Evolutionary conservation across 1,140 invertebrate genomes (phyloP).

Genomic region (Hormaphis cornu): DNA sequence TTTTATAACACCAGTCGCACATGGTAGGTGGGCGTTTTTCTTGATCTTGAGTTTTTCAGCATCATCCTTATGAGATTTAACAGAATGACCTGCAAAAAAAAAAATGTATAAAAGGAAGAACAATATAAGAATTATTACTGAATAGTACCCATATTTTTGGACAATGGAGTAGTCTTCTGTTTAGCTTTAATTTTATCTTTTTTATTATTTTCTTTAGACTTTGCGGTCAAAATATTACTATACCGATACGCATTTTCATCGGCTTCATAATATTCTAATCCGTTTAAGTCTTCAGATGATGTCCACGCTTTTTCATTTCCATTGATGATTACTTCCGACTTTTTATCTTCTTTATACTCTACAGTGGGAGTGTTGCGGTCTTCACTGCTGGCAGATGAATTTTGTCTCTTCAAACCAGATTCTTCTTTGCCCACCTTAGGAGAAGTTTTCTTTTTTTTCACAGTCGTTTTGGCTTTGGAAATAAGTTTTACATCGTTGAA

Average conservation of each 20-base stretch:
- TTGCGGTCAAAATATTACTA: conserved; percentile 12
- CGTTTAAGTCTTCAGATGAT: conserved; percentile 37
- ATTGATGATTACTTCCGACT: conserved; percentile 2
- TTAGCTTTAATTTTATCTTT: conserved; percentile 31
- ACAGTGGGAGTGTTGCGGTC: conserved; percentile 36
- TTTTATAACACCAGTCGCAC: background rate
- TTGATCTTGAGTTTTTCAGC: background rate
- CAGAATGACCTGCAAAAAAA: conserved; percentile 4
- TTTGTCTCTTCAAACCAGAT: conserved; percentile 43
- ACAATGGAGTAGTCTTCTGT: background rate
- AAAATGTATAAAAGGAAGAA: background rate
- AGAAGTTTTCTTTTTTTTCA: conserved; percentile 10
- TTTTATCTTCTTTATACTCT: conserved; percentile 26
- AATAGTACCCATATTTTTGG: conserved; percentile 2
- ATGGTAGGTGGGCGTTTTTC: background rate
- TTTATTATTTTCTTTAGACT: conserved; percentile 29
- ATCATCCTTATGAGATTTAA: conserved; percentile 11
- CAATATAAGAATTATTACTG: background rate
- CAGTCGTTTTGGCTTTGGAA: background rate
- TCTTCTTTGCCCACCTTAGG: background rate
- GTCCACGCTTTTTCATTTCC: conserved; percentile 35
- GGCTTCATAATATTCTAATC: conserved; percentile 27
- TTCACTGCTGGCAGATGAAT: conserved; percentile 48
- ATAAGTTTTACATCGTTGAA: background rate
- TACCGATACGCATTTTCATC: conserved; percentile 29